A percentile compares a stretch with the other conserved stretches of the same genome.
Conservation (phyloP, 2,113 vertebrate genomes). For the Trichomycterus rosablanca region DNA sequence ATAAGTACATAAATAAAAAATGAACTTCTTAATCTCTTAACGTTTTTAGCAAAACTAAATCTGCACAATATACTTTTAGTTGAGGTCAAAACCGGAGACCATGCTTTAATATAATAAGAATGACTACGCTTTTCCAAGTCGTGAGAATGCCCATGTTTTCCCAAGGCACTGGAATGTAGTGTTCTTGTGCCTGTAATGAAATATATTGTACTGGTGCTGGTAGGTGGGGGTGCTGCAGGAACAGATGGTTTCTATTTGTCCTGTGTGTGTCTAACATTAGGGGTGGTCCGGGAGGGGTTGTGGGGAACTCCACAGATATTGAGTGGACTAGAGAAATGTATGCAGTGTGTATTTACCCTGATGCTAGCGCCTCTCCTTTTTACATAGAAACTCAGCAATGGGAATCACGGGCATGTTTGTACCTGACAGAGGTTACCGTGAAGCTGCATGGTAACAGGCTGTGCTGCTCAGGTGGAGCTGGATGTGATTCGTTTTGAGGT, state of each 20-base stretch:
- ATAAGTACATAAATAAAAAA: not conserved
- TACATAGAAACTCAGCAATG: constrained; percentile 51
- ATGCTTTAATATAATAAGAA: too few species aligned
- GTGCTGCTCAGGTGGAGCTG: not conserved
- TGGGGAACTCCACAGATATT: constrained; percentile 29
- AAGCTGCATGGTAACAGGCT: constrained; percentile 1
- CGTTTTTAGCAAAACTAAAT: too few species aligned
- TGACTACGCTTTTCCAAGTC: not conserved
- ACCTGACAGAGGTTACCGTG: not conserved
- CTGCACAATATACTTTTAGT: not conserved
- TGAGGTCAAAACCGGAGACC: too few species aligned
- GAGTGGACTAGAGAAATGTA: constrained; percentile 28
- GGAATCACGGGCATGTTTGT: constrained; percentile 30
- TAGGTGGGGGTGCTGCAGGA: constrained; percentile 58
- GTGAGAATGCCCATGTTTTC: constrained; percentile 13
- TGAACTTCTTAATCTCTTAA: too few species aligned
- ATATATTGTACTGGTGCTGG: constrained; percentile 67
- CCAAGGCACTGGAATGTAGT: constrained; percentile 14
- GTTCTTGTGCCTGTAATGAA: constrained; percentile 65
- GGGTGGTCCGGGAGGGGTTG: constrained; percentile 68
- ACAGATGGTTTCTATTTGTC: constrained; percentile 85
- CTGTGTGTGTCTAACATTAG: constrained; percentile 75
- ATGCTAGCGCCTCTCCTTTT: constrained; percentile 38
- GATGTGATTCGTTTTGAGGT: constrained; percentile 1
- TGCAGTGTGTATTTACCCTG: constrained; percentile 34